Evolutionary conservation across 2,797 vertebrate species (phyloP), one percentile per base, ranked within the genome.

Genomic region (Spatula versicolor): DNA sequence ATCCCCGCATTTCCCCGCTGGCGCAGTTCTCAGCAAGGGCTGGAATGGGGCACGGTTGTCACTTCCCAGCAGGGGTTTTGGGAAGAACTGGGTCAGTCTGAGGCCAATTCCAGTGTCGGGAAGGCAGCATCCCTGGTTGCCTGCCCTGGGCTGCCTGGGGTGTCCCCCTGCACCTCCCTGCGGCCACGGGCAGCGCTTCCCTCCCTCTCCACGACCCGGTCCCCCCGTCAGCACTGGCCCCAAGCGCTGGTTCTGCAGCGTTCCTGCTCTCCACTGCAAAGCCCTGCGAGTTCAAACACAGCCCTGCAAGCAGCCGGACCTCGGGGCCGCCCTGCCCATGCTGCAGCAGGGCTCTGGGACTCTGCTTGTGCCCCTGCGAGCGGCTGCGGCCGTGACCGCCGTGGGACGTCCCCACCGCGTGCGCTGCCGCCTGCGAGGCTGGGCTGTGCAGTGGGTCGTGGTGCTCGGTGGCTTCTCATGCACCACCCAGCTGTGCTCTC

Each of bases 1-100:
- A 1, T 46, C 39, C 39, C 2, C 2, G 7, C 2, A 0, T 46
- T 39, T 62, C 48, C 48, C 39, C 20, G 43, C 30, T n/a, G 16
- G 22, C 2, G 33, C 55, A 4, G 37, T 12, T 11, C 45, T 43
- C 5, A 2, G 35, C 3, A 16, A 35, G 73, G 55, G n/a, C 37
- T 8, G 63, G 26, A 43, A 35, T 12, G 31, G 19, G 31, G 31
- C 55, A n/a, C 20, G 26, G 18, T 37, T 0, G 2, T 35, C 19
- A 2, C 35, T 59, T 26, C 14, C 11, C 3, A 52, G 52, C 20
- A 14, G 35, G n/a, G 48, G n/a, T 50, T 0, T 1, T 21, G 46
- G 39, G 41, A 60, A 43, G 46, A 22, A 41, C 41, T 6, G 41
- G 35, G 12, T 35, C 35, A 26, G 3, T 11, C 35, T 25, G 43